Conservation (phyloP, 2,797 vertebrate genomes). For the Karalla daura region DNA sequence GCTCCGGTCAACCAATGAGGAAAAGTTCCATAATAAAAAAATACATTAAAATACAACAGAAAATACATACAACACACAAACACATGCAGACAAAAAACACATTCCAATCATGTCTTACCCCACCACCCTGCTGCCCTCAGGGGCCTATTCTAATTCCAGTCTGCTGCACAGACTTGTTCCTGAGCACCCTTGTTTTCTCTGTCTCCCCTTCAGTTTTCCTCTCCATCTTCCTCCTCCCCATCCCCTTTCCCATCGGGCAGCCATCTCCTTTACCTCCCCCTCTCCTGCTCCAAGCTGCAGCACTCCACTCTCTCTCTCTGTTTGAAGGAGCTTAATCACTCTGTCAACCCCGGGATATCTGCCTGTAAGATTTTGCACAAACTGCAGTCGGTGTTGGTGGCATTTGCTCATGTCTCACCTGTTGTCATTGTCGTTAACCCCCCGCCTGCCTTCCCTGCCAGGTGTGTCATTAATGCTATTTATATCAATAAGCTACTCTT, state of each 20-base stretch:
- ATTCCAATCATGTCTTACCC: conserved; percentile 66
- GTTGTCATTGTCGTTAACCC: not conserved
- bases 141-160: conserved; percentile 63
- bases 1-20: not conserved
- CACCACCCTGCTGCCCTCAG: conserved; percentile 49
- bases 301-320: conserved; percentile 78
- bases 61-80: conserved; percentile 16
- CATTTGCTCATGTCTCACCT: not conserved
- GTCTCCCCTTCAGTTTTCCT: conserved; percentile 40
- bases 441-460: not conserved
- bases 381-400: conserved; percentile 43
- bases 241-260: conserved; percentile 36
- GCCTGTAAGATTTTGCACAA: conserved; percentile 77
- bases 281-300: conserved; percentile 77
- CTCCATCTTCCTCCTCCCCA: conserved; percentile 65
- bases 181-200: conserved; percentile 16
- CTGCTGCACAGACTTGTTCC: conserved; percentile 70
- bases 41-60: conserved; percentile 12
- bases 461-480: not conserved
- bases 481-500: not conserved
- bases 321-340: conserved; percentile 82
- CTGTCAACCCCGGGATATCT: conserved; percentile 80
- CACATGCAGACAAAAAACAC: conserved; percentile 30
- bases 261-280: conserved; percentile 67
- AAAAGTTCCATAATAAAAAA: conserved; percentile 12